Conservation (phyloP, 2,797 vertebrate genomes). For the Pipistrellus nathusii region DNA sequence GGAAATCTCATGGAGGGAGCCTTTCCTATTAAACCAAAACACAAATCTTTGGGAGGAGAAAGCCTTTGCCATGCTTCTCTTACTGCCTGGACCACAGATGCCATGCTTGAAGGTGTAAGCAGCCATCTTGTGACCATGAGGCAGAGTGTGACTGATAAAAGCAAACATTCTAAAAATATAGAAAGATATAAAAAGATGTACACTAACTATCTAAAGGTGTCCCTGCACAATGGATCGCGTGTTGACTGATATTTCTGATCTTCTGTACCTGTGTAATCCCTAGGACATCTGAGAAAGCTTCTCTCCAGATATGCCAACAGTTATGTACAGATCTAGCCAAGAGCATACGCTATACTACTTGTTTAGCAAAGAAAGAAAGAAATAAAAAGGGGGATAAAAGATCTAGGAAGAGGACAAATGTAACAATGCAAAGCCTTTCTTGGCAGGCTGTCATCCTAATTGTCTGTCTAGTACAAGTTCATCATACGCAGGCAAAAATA, state of each 20-base stretch:
- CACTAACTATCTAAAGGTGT: not conserved
- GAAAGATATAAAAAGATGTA: not conserved
- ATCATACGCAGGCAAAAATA: slow-evolving; percentile 47
- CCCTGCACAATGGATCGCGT: not conserved
- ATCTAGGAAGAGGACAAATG: not conserved
- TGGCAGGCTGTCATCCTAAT: slow-evolving; percentile 42
- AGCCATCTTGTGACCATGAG: not conserved
- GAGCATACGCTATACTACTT: not conserved
- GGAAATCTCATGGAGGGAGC: not conserved
- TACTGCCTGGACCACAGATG: not conserved
- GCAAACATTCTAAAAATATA: not conserved
- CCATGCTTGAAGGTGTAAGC: not conserved
- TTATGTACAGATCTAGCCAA: not conserved
- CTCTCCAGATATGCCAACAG: not conserved
- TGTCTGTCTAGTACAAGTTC: not conserved
- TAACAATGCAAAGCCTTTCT: slow-evolving; percentile 71
- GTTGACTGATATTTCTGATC: slow-evolving; percentile 21
- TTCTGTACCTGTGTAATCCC: not conserved
- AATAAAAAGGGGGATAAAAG: not conserved
- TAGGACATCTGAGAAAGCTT: slow-evolving; percentile 15
- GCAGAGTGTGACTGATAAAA: not conserved
- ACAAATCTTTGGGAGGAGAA: slow-evolving; percentile 4
- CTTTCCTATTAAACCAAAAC: slow-evolving; percentile 12
- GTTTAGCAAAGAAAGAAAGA: not conserved
- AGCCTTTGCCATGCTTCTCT: not conserved